phyloP scores from a whole-genome alignment of 2,113 vertebrate genomes.

The Lycaon pictus region DNA sequence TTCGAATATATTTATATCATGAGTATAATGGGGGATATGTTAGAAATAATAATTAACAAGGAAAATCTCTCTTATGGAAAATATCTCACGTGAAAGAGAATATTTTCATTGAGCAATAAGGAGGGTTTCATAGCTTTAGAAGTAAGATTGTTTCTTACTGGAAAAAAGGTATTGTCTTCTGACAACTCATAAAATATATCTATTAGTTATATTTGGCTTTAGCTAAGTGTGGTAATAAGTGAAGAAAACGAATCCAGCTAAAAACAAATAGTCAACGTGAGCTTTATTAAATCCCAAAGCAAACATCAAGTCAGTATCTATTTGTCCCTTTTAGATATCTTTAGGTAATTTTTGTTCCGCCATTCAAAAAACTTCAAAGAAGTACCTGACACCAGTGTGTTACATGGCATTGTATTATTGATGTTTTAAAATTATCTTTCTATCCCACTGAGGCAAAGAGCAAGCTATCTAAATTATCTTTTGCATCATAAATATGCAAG shows the following conservation, averaged over 20 bases:
- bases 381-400: neutral
- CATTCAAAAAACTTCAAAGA: constrained; percentile 53
- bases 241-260: neutral
- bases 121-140: neutral
- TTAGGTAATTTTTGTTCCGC: neutral
- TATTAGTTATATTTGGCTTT: neutral
- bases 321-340: neutral
- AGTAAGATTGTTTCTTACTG: neutral
- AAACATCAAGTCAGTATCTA: neutral
- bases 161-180: neutral
- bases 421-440: constrained; percentile 51
- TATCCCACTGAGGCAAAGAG: constrained; percentile 12
- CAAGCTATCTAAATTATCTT: constrained; percentile 54
- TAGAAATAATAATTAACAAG: neutral
- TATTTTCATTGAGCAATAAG: neutral
- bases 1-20: neutral
- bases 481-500: neutral
- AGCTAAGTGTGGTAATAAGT: neutral
- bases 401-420: neutral
- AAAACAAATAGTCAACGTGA: neutral
- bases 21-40: neutral
- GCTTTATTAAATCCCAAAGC: neutral
- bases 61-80: neutral
- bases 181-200: neutral
- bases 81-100: neutral